Conservation (phyloP, 1,140 invertebrate species). For the Leptopilina clavipes region DNA sequence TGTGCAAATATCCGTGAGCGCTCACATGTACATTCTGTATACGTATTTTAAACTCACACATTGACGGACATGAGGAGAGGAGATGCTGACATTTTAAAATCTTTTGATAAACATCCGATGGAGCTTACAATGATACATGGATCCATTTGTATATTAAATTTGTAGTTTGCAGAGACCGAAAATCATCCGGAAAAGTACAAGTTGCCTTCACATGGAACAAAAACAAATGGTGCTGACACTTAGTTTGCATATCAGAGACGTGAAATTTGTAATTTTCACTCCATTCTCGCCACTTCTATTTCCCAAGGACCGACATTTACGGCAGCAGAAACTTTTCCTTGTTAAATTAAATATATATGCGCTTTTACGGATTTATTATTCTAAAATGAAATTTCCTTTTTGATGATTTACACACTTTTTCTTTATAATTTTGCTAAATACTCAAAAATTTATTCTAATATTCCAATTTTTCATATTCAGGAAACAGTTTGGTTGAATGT, state of each 20-base stretch:
- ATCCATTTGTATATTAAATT: conserved; percentile 10
- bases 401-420: not conserved
- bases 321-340: not conserved
- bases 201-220: not conserved
- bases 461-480: too few relatives aligned
- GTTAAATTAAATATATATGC: not conserved
- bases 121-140: conserved; percentile 11
- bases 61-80: not conserved
- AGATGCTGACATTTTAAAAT: conserved; percentile 24
- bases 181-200: not conserved
- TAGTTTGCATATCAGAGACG: conserved; percentile 7
- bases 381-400: not conserved
- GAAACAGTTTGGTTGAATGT: too few relatives aligned
- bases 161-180: conserved; percentile 3
- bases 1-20: conserved; percentile 16
- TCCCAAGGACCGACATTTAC: not conserved
- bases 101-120: conserved; percentile 15
- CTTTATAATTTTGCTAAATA: not conserved
- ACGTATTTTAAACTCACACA: not conserved
- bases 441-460: too few relatives aligned
- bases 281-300: not conserved
- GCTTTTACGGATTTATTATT: not conserved
- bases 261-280: not conserved
- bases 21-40: not conserved
- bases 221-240: conserved; percentile 2